Conservation (phyloP, 1,140 invertebrate species). For the Caerostris extrusa region DNA sequence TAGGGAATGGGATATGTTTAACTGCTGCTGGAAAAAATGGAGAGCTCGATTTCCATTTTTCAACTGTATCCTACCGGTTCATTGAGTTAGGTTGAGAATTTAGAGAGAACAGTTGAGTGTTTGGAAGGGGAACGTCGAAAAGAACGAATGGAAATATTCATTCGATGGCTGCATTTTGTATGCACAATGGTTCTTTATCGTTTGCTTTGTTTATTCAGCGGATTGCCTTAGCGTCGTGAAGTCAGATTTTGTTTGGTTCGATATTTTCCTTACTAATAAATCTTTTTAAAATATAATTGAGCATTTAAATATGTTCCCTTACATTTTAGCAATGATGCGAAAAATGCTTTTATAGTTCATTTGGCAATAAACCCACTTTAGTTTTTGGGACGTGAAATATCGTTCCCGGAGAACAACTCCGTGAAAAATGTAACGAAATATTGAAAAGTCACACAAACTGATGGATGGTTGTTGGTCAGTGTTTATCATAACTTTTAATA, state of each 20-base stretch:
- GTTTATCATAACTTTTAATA: too few relatives aligned
- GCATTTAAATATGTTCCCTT: background rate
- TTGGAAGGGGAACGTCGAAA: background rate
- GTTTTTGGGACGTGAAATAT: too few relatives aligned
- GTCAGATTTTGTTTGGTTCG: background rate
- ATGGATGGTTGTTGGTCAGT: too few relatives aligned
- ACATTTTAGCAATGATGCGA: background rate
- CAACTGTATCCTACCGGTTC: conserved; percentile 27
- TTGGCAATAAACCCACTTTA: too few relatives aligned
- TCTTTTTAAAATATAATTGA: background rate
- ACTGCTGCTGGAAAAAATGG: conserved; percentile 9
- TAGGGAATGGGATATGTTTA: conserved; percentile 18
- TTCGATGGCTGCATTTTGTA: background rate
- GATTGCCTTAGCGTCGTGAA: background rate
- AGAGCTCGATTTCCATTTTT: conserved; percentile 50
- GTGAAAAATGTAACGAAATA: too few relatives aligned
- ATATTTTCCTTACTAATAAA: background rate
- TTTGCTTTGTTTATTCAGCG: background rate
- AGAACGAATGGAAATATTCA: background rate
- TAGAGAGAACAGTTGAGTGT: conserved; percentile 3
- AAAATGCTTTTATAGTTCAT: too few relatives aligned
- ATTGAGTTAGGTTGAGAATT: conserved; percentile 19
- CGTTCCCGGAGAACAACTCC: too few relatives aligned
- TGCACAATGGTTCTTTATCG: background rate
- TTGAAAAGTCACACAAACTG: too few relatives aligned